Evolutionary conservation across 2,888 invertebrate genomes (phyloP), one percentile per base, ranked within the genome.

Genomic region (Scaptodrosophila latifasciaeformis): DNA sequence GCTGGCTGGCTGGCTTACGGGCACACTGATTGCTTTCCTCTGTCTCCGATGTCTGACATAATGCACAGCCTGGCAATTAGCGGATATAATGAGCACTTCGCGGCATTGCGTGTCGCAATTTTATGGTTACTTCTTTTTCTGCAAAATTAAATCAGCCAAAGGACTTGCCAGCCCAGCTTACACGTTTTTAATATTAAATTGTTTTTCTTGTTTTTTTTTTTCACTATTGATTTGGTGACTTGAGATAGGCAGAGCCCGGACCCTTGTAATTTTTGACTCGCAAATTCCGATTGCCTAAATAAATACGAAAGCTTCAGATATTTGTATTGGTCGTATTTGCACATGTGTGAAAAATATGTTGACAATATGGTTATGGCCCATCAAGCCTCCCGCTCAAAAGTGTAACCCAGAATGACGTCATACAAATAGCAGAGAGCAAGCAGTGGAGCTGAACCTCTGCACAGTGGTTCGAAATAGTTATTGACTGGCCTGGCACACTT

Each of bases 341-440:
- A 37, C 37, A 37, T 37, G 17, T 37, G 37, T 17, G 10, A 10
- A 17, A 10, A 10, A 17, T 13, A 37, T 37, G 37, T 37, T 37
- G 17, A 37, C 37, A 37, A 37, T 18, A 4, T 37, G 37, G 13
- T 37, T 37, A 17, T 37, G 10, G 17, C 4, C 24, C 24, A 7
- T 7, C 24, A 24, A 24, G 24, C 24, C n/a, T n/a, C n/a, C n/a
- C n/a, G n/a, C n/a, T n/a, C 3, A 24, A 24, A 3, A 24, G 24
- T 7, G 24, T 3, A 24, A 3, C 24, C 24, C 24, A 24, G 7
- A 24, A 48, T 61, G 60, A 61, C 60, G 61, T 61, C 60, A 60
- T 55, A 42, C 7, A 7, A 7, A 7, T 24, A n/a, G 12, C 43
- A 46, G 39, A 51, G 59, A 37, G 40, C 53, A 53, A 7, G 24